Evolutionary conservation across 2,888 invertebrate species (phyloP).

Genomic region (Gymnocheta viridis): DNA sequence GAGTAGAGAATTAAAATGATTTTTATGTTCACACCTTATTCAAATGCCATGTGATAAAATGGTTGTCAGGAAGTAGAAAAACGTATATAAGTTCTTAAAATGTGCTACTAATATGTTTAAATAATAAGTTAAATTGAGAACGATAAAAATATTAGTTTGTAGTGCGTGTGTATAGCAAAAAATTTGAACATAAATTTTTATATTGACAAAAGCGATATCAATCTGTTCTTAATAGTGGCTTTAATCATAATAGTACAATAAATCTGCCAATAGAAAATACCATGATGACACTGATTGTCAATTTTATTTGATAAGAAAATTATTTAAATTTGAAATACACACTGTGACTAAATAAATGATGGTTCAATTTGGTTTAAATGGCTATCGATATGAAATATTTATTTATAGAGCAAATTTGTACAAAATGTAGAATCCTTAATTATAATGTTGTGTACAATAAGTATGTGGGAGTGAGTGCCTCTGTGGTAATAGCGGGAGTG

Average conservation of each 20-base stretch:
- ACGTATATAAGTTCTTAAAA: slow-evolving; percentile 22
- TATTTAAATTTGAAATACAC: background rate
- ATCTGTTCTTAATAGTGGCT: slow-evolving; percentile 51
- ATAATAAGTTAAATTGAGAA: slow-evolving; percentile 28
- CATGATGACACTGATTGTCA: slow-evolving; percentile 10
- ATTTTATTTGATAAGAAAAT: background rate
- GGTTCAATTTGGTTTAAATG: background rate
- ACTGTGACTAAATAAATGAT: background rate
- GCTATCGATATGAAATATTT: too few species aligned
- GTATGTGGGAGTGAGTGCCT: too few species aligned
- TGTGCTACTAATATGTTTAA: slow-evolving; percentile 45
- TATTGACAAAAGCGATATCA: slow-evolving; percentile 38
- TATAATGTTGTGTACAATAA: too few species aligned
- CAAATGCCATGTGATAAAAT: slow-evolving; percentile 10
- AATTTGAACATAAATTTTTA: background rate
- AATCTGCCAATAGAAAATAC: slow-evolving; percentile 35
- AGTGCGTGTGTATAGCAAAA: slow-evolving; percentile 7
- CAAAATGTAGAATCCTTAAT: too few species aligned
- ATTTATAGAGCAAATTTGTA: too few species aligned
- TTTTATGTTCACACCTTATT: slow-evolving; percentile 55
- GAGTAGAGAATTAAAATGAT: slow-evolving; percentile 39
- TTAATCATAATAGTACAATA: slow-evolving; percentile 34
- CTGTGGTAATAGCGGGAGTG: too few species aligned
- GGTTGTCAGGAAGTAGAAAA: background rate
- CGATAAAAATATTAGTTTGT: slow-evolving; percentile 1